These are phyloP conservation scores for Zaprionus gabonicus DNA, from an alignment of 1,140 invertebrate genomes.

Conservation along the genomic window DNA sequence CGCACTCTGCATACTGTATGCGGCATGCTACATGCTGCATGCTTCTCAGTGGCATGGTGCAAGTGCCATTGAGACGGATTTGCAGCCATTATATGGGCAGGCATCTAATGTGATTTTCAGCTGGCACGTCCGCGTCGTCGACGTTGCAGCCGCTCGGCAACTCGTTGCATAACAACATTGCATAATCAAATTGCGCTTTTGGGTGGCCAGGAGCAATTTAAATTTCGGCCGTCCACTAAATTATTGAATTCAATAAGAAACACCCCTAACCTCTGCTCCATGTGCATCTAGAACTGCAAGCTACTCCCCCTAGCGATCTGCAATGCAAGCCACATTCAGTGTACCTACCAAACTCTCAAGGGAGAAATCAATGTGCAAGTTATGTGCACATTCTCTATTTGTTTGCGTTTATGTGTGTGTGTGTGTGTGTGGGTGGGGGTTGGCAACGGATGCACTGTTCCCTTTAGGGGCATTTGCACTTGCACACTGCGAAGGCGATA, in stretches of 20 bases:
- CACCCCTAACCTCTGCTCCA: slow-evolving; percentile 17
- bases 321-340: slow-evolving; percentile 44
- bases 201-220: slow-evolving; percentile 71
- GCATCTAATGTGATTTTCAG: slow-evolving; percentile 81
- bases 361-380: slow-evolving; percentile 82
- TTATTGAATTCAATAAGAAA: slow-evolving; percentile 82
- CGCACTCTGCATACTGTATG: slow-evolving; percentile 41
- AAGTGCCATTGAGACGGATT: slow-evolving; percentile 82
- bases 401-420: background rate
- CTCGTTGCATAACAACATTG: slow-evolving; percentile 71
- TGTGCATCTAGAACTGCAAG: slow-evolving; percentile 23
- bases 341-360: slow-evolving; percentile 62
- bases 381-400: slow-evolving; percentile 72
- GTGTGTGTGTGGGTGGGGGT: background rate
- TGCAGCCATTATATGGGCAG: slow-evolving; percentile 72
- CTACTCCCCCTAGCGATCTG: background rate
- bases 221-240: slow-evolving; percentile 76
- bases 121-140: slow-evolving; percentile 53
- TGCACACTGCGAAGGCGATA: slow-evolving; percentile 74
- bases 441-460: slow-evolving; percentile 64
- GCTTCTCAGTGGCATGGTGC: slow-evolving; percentile 17
- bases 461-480: slow-evolving; percentile 79
- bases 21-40: slow-evolving; percentile 22
- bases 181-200: slow-evolving; percentile 81
- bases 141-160: slow-evolving; percentile 22